A percentile compares a stretch with the other conserved stretches of the same genome.
Conservation (phyloP, 1,140 invertebrate species). For the Tribolium madens region DNA sequence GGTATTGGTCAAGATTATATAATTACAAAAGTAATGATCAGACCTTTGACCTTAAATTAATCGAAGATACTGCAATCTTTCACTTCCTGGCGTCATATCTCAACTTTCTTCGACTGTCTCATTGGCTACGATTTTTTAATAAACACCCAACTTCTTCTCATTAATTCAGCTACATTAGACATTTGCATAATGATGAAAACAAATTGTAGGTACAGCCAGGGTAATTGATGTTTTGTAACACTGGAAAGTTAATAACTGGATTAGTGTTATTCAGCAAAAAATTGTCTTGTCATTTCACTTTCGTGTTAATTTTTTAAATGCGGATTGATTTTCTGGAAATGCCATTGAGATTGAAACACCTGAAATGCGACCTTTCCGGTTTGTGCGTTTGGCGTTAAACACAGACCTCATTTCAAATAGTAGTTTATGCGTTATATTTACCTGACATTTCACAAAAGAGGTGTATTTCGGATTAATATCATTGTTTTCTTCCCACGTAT, state of each 20-base stretch:
- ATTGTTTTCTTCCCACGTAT: slow-evolving; percentile 30
- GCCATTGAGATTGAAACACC: slow-evolving; percentile 37
- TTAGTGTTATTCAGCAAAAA: slow-evolving; percentile 1
- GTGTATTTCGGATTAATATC: slow-evolving; percentile 10
- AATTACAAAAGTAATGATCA: neutral
- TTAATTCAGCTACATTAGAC: slow-evolving; percentile 5
- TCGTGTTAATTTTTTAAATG: neutral
- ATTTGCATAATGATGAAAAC: slow-evolving; percentile 36
- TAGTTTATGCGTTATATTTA: slow-evolving; percentile 17
- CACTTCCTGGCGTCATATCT: slow-evolving; percentile 19
- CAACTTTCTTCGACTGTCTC: slow-evolving; percentile 11
- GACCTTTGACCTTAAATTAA: slow-evolving; percentile 19
- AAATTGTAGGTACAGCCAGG: neutral
- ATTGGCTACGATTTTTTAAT: neutral
- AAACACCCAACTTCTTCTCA: neutral
- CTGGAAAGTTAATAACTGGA: slow-evolving; percentile 9
- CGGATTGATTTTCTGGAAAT: slow-evolving; percentile 25
- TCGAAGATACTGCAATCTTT: slow-evolving; percentile 7
- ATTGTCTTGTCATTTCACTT: neutral
- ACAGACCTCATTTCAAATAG: slow-evolving; percentile 5
- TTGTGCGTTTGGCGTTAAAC: slow-evolving; percentile 4
- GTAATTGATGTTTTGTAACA: slow-evolving; percentile 29
- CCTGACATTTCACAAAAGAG: slow-evolving; percentile 16
- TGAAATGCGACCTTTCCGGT: slow-evolving; percentile 39
- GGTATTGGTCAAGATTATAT: neutral